phyloP scores from a whole-genome alignment of 2,888 invertebrate genomes.

The Callyntrura guangdongensis region DNA sequence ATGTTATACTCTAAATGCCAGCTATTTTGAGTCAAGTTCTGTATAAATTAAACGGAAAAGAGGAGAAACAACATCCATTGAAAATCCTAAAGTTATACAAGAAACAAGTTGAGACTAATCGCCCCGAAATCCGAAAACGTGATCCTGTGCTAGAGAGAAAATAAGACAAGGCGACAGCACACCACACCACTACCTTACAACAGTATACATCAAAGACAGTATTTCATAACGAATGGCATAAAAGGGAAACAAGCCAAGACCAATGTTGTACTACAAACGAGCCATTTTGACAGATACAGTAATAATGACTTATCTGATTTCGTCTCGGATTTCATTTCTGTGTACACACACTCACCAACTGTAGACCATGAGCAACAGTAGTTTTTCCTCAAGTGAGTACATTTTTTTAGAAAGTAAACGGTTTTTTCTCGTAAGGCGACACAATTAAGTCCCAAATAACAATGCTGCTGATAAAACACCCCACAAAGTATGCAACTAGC shows the following conservation, averaged over 20 bases:
- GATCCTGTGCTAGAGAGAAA: slow-evolving; percentile 32
- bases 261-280: slow-evolving; percentile 59
- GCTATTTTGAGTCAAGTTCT: slow-evolving; percentile 24
- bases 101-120: slow-evolving; percentile 68
- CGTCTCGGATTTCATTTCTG: slow-evolving; percentile 54
- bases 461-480: slow-evolving; percentile 26
- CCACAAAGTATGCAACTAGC: not conserved
- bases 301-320: slow-evolving; percentile 66
- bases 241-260: slow-evolving; percentile 47
- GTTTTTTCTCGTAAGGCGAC: slow-evolving; percentile 34
- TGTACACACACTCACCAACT: slow-evolving; percentile 15
- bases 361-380: not conserved
- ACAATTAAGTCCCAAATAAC: slow-evolving; percentile 1
- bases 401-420: slow-evolving; percentile 58
- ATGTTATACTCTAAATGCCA: not conserved
- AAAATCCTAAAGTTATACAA: slow-evolving; percentile 57
- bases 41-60: slow-evolving; percentile 43
- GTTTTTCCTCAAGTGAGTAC: slow-evolving; percentile 8
- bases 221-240: slow-evolving; percentile 47
- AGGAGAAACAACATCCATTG: slow-evolving; percentile 13
- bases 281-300: slow-evolving; percentile 55
- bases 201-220: slow-evolving; percentile 17
- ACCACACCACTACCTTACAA: not conserved
- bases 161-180: not conserved
- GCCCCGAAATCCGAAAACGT: slow-evolving; percentile 73